Conservation (phyloP, 2,888 invertebrate species). For the Bugula neritina region DNA sequence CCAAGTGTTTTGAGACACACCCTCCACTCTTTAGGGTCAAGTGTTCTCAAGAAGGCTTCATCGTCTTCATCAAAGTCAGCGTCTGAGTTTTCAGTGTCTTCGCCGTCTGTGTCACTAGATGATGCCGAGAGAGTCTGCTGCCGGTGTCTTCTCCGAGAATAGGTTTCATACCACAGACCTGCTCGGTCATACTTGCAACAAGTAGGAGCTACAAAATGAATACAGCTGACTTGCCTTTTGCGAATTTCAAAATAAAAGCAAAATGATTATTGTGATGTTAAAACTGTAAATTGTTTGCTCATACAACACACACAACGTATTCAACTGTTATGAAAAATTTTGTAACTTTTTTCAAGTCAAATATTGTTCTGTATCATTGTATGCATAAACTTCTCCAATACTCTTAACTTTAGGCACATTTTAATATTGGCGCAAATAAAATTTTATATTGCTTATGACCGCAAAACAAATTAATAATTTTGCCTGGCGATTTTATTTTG, state of each 20-base stretch:
- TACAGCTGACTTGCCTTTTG: too few relatives aligned
- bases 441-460: neutral
- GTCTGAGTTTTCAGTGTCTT: constrained; percentile 39
- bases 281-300: too few relatives aligned
- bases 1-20: too few relatives aligned
- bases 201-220: constrained; percentile 38
- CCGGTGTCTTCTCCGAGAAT: constrained; percentile 40
- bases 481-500: too few relatives aligned
- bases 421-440: neutral
- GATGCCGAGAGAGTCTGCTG: constrained; percentile 46
- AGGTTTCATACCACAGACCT: constrained; percentile 49
- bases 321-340: too few relatives aligned
- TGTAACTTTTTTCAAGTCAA: too few relatives aligned
- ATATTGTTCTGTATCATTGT: too few relatives aligned
- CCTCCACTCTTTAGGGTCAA: constrained; percentile 95
- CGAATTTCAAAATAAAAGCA: neutral
- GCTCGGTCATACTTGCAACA: constrained; percentile 43
- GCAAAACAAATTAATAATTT: too few relatives aligned
- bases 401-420: too few relatives aligned
- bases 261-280: too few relatives aligned
- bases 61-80: constrained; percentile 41
- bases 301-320: too few relatives aligned
- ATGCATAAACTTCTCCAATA: too few relatives aligned
- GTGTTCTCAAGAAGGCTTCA: constrained; percentile 67
- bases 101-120: constrained; percentile 40